Base-by-base conservation (phyloP, 2,888 invertebrate species). In the Drosophila neutralis region DNA sequence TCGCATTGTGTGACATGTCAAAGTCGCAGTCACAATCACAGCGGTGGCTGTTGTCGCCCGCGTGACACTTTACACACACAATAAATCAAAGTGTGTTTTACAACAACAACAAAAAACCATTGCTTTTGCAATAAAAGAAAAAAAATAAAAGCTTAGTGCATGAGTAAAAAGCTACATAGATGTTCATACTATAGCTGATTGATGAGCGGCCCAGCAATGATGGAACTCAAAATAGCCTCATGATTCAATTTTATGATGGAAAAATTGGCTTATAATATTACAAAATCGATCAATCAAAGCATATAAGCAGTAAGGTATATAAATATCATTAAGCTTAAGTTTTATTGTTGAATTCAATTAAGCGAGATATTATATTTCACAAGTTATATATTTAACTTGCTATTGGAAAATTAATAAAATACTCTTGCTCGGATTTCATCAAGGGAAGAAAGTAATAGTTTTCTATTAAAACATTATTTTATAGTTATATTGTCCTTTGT, bases 21-120 rank as follows among this genome's bases (percentile, higher is more conserved):
- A 72, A 84, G 80, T 77, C 76, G 66, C 83, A 83, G 73, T 83
- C 76, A 73, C 72, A 74, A 29, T 69, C 73, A 69, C 76, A 81
- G 79, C 78, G 85, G 88, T 88, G 78, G 85, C 88, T 85, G 88
- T 85, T 85, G 85, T 85, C 85, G 82, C 85, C 86, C 73, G 87
- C 72, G 76, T 86, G 86, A 86, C 89, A 86, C 89, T 84, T 89
- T 80, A 86, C 86, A 89, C 86, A 86, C 89, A 78, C 81, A 76
- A 80, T 80, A 80, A 80, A 80, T 80, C 78, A 80, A 76, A 76
- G 57, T 69, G 67, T 64, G 77, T 29, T 73, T 62, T 15, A 42
- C 3, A 21, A 57, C 45, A 60, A 31, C 35, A 7, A 35, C 27
- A 38, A 36, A n/a, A 57, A 27, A 56, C 4, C 5, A 38, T 56